Evolutionary conservation across 2,797 vertebrate genomes (phyloP), one percentile per base, ranked within the genome.

Genomic region (Lacerta viridis): DNA sequence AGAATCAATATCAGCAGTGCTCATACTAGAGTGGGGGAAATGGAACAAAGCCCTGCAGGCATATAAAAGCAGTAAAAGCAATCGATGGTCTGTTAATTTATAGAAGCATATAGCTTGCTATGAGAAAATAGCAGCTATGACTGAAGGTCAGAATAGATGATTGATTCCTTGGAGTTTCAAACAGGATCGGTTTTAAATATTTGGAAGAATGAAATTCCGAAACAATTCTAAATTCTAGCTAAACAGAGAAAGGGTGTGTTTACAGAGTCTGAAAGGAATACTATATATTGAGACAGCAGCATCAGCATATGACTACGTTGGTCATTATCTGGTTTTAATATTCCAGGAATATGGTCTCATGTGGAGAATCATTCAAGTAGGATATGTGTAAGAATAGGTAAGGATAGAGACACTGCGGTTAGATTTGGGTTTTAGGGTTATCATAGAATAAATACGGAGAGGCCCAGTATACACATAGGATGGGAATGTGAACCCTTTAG

Each of bases 141-240:
- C 59, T 91, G 85, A 90, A 90, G 36, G 80, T 90, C 85, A 85
- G 72, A 92, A 55, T 43, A 75, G 3, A 4, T 89, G 18, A n/a
- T 72, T 86, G 6, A 0, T 5, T 84, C 72, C 39, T 72, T 81
- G 18, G 41, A 1, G 0, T 39, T 90, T 80, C n/a, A 43, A 69
- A 88, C 2, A 1, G 17, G 13, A 41, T 2, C 20, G 8, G 41
- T 90, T 79, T 18, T 29, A 43, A 68, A 29, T 50, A 3, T 85
- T 93, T 55, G 23, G 82, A 84, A 81, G 13, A 23, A 90, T 29
- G 55, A 41, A 85, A 27, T n/a, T 85, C 55, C 17, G 2, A 7
- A 7, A 17, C 39, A 39, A 25, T 41, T 55, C 50, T 46, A 33
- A n/a, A 5, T 75, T 59, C 1, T 61, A 59, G 55, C 33, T 61